Evolutionary conservation across 2,113 vertebrate genomes (phyloP).

Genomic region (Hypanus sabinus): DNA sequence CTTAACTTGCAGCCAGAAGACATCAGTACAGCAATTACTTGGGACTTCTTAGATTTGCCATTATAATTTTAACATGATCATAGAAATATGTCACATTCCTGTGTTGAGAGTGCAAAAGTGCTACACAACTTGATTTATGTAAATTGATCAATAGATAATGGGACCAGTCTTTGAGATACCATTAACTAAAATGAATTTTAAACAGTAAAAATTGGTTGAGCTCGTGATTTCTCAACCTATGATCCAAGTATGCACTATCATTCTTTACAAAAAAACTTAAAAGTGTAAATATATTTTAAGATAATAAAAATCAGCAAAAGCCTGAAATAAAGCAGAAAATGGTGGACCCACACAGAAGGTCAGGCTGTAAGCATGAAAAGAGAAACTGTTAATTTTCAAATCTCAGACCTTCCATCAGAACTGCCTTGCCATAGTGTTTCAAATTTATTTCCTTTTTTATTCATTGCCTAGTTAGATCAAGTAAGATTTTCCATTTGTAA

Average conservation of each 20-base stretch:
- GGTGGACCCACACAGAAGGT: no score
- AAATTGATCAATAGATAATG: background rate
- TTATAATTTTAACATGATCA: background rate
- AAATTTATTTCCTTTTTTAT: background rate
- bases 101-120: no score
- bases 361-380: no score
- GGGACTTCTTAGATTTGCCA: background rate
- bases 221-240: background rate
- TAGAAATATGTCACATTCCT: no score
- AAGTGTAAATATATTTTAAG: no score
- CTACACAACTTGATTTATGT: background rate
- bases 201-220: background rate
- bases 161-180: background rate
- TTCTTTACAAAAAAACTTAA: background rate
- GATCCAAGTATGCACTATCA: background rate
- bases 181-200: background rate
- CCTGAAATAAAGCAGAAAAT: no score
- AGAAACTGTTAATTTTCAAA: no score
- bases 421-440: background rate
- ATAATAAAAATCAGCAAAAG: no score
- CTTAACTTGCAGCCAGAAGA: background rate
- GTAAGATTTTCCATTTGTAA: background rate
- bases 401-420: no score
- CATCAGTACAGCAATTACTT: background rate
- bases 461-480: background rate